A percentile compares a stretch with the other conserved stretches of the same genome.
phyloP scores from a whole-genome alignment of 1,140 invertebrate genomes.

The Reticulitermes speratus region DNA sequence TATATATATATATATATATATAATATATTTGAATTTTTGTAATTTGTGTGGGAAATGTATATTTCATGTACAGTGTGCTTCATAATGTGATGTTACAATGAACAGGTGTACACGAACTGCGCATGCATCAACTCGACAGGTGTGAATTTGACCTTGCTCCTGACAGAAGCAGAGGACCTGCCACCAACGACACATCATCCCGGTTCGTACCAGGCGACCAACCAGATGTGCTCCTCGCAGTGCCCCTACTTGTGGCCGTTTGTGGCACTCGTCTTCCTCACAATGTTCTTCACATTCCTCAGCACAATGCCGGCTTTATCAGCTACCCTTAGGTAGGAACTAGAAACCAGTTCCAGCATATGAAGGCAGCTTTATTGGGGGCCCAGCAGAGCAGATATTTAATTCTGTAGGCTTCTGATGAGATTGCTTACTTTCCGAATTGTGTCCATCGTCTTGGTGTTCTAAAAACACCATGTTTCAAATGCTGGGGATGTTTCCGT shows the following conservation, averaged over 20 bases:
- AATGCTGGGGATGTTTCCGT: no score
- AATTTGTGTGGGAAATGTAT: no score
- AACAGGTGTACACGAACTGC: constrained; percentile 30
- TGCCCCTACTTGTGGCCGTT: constrained; percentile 68
- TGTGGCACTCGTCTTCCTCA: constrained; percentile 63
- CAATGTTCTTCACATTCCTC: constrained; percentile 75
- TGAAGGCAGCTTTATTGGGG: no score
- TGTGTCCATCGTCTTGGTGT: no score
- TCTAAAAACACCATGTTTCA: no score
- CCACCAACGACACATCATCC: no score
- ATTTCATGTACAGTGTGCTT: not conserved
- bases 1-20: no score
- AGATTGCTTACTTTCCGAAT: no score
- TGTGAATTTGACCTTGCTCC: not conserved
- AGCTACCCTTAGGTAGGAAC: constrained; percentile 65
- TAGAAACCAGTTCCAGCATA: no score
- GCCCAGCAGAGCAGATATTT: no score
- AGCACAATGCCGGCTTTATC: constrained; percentile 76
- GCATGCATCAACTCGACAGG: constrained; percentile 15
- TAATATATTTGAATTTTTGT: no score
- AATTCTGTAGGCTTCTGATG: no score
- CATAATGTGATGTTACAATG: not conserved
- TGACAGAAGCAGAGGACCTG: not conserved
- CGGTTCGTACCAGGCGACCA: constrained; percentile 51
- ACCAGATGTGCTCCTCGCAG: constrained; percentile 60